Percentiles rank a stretch among this genome's conserved stretches.
These are phyloP conservation scores for Rhynchotus rufescens DNA, from an alignment of 2,797 vertebrate species.

Conservation along the genomic window DNA sequence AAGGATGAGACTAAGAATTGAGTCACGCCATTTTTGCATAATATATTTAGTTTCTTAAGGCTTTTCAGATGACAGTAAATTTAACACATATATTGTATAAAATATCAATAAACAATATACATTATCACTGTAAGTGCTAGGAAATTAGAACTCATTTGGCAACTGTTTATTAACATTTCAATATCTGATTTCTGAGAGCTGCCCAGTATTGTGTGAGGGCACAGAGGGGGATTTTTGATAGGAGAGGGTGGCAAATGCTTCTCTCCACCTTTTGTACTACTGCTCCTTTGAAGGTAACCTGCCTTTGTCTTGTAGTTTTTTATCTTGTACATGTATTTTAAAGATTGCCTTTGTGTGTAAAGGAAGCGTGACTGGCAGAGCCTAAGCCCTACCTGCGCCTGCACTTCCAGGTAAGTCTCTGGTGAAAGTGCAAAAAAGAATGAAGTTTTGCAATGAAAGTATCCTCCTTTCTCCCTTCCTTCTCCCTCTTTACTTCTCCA, in stretches of 20 bases:
- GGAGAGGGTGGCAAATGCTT: background rate
- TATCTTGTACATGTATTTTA: background rate
- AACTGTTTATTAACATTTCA: background rate
- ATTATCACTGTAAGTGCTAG: background rate
- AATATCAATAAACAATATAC: background rate
- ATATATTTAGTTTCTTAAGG: background rate
- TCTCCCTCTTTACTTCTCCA: background rate
- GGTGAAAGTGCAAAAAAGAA: background rate
- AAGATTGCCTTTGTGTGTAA: background rate
- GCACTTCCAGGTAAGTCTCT: background rate
- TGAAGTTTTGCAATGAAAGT: background rate
- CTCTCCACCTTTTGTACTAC: background rate
- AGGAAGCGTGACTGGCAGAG: background rate
- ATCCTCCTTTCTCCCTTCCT: background rate
- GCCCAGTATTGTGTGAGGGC: fast-evolving
- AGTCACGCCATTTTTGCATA: constrained; percentile 1
- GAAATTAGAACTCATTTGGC: background rate
- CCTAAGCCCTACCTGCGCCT: background rate
- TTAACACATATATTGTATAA: background rate
- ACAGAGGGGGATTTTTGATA: background rate
- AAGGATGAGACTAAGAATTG: background rate
- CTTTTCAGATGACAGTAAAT: background rate
- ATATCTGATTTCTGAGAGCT: background rate
- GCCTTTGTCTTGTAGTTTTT: background rate
- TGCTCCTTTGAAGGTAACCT: background rate